Conservation (phyloP, 2,888 invertebrate species). For the Zygaena filipendulae region DNA sequence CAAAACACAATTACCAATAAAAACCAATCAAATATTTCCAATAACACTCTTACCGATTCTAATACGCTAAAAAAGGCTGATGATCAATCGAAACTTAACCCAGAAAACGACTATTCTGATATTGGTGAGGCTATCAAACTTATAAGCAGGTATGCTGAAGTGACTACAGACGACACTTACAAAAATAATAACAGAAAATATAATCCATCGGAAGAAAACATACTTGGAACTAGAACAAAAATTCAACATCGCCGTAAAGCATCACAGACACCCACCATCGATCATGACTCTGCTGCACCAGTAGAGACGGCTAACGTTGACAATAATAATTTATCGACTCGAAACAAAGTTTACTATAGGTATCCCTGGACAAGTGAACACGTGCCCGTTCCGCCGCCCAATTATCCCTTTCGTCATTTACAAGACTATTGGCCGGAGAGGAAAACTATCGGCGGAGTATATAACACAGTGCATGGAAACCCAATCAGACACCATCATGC, state of each 20-base stretch:
- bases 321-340: too few relatives aligned
- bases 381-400: slow-evolving; percentile 43
- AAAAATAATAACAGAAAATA: slow-evolving; percentile 44
- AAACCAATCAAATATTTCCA: slow-evolving; percentile 11
- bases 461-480: slow-evolving; percentile 44
- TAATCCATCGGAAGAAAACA: slow-evolving; percentile 37
- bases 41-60: slow-evolving; percentile 19
- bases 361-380: slow-evolving; percentile 53
- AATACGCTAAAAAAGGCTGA: slow-evolving; percentile 29
- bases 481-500: slow-evolving; percentile 57
- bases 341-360: slow-evolving; percentile 32
- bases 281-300: too few relatives aligned
- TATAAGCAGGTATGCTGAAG: slow-evolving; percentile 60
- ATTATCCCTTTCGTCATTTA: slow-evolving; percentile 53
- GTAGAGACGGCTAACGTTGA: too few relatives aligned
- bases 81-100: slow-evolving; percentile 47
- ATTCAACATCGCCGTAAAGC: slow-evolving; percentile 51
- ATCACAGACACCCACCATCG: slow-evolving; percentile 18
- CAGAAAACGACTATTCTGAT: slow-evolving; percentile 57
- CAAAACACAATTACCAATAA: slow-evolving; percentile 17
- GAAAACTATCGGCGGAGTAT: slow-evolving; percentile 45
- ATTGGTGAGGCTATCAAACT: slow-evolving; percentile 61
- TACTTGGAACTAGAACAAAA: slow-evolving; percentile 56
- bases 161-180: slow-evolving; percentile 58
- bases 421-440: slow-evolving; percentile 60